These are phyloP conservation scores for Patiria miniata DNA, from an alignment of 35 echinoderm and acorn worm species.

Conservation along the genomic window DNA sequence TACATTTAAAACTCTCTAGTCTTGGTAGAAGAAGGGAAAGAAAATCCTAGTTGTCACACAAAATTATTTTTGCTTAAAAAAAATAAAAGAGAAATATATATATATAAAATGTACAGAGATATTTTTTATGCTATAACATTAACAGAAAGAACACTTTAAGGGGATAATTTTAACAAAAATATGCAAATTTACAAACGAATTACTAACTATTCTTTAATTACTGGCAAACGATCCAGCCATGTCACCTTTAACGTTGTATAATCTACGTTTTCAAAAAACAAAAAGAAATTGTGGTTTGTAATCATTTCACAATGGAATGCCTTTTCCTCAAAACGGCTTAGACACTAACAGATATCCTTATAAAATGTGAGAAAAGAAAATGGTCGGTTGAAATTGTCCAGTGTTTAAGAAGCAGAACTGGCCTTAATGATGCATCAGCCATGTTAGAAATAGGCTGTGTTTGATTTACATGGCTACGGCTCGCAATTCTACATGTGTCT, in stretches of 20 bases:
- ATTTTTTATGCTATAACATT: conserved; percentile 32
- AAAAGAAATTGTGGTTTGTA: neutral
- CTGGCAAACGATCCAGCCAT: conserved; percentile 1
- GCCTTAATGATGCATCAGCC: too few relatives aligned
- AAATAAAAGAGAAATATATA: conserved; percentile 15
- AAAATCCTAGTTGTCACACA: conserved; percentile 22
- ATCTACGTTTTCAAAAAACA: neutral
- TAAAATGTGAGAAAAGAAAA: too few relatives aligned
- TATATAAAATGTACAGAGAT: conserved; percentile 29
- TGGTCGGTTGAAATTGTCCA: too few relatives aligned
- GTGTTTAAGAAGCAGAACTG: too few relatives aligned
- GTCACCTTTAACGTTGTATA: neutral
- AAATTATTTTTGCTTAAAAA: conserved; percentile 23
- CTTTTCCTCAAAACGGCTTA: too few relatives aligned
- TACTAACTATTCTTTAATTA: conserved; percentile 22
- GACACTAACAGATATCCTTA: too few relatives aligned
- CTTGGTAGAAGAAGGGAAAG: neutral
- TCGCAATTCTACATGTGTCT: too few relatives aligned
- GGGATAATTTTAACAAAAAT: neutral
- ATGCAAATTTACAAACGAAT: conserved; percentile 20
- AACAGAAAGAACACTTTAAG: neutral
- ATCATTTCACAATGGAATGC: too few relatives aligned
- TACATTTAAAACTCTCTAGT: neutral
- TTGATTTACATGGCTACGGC: too few relatives aligned
- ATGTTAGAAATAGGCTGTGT: too few relatives aligned